A percentile compares a stretch with the other conserved stretches of the same genome.
Evolutionary conservation across 1,140 invertebrate genomes (phyloP).

Genomic region (Pogonomyrmex barbatus): DNA sequence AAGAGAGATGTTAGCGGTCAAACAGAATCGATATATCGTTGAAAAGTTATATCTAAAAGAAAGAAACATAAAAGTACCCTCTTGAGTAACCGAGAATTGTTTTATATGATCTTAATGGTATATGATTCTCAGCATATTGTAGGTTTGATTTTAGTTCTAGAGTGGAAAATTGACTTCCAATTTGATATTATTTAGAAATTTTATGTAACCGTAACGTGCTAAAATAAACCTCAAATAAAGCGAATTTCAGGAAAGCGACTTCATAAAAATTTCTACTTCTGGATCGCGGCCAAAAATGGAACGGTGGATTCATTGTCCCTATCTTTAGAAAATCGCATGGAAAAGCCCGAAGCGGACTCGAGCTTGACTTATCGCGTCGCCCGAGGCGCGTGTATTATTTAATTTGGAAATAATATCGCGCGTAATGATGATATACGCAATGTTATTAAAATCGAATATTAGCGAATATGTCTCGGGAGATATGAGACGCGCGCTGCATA

Average conservation of each 20-base stretch:
- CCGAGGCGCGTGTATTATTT: conserved; percentile 15
- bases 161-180: background rate
- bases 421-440: background rate
- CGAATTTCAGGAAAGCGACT: background rate
- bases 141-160: background rate
- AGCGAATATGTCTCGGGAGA: background rate
- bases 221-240: background rate
- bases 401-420: conserved; percentile 33
- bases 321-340: background rate
- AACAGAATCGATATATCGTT: conserved; percentile 51
- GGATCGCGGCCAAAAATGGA: background rate
- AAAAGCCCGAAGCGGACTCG: background rate
- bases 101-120: background rate
- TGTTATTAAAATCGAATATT: conserved; percentile 24
- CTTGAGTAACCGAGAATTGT: background rate
- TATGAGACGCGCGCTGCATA: background rate
- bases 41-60: background rate
- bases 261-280: background rate
- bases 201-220: background rate
- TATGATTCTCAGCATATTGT: background rate
- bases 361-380: conserved; percentile 11
- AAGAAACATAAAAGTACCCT: background rate
- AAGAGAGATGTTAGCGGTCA: background rate
- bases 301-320: conserved; percentile 3
- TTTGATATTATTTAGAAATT: background rate